phyloP scores from a whole-genome alignment of 2,888 invertebrate genomes.

The Tetranychus truncatus region DNA sequence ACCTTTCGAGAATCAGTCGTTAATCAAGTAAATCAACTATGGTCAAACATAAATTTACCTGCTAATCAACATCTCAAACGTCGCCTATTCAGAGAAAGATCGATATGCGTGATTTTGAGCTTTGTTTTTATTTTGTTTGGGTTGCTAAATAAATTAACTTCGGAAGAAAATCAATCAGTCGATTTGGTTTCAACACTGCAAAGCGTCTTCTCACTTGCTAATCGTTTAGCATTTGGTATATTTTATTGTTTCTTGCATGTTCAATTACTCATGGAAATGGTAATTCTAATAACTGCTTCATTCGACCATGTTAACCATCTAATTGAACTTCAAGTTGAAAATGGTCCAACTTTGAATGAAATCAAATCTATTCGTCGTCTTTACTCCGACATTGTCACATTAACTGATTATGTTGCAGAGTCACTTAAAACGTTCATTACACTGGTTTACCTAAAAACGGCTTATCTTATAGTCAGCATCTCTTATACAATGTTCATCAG shows the following conservation, averaged over 20 bases:
- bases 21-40: neutral
- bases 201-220: neutral
- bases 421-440: neutral
- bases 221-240: neutral
- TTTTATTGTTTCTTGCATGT: neutral
- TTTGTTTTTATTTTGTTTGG: neutral
- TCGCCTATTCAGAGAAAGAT: neutral
- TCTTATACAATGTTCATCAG: neutral
- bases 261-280: neutral
- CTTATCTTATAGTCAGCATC: neutral
- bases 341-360: neutral
- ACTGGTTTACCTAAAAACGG: neutral
- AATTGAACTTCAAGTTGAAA: neutral
- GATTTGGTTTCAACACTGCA: neutral
- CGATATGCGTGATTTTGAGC: neutral
- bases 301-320: neutral
- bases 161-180: neutral
- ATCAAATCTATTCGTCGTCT: neutral
- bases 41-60: neutral
- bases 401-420: neutral
- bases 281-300: neutral
- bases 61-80: neutral
- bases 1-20: neutral
- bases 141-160: neutral
- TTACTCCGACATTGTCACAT: neutral